Evolutionary conservation across 2,888 invertebrate species (phyloP).

Genomic region (Lasioglossum villosulum): DNA sequence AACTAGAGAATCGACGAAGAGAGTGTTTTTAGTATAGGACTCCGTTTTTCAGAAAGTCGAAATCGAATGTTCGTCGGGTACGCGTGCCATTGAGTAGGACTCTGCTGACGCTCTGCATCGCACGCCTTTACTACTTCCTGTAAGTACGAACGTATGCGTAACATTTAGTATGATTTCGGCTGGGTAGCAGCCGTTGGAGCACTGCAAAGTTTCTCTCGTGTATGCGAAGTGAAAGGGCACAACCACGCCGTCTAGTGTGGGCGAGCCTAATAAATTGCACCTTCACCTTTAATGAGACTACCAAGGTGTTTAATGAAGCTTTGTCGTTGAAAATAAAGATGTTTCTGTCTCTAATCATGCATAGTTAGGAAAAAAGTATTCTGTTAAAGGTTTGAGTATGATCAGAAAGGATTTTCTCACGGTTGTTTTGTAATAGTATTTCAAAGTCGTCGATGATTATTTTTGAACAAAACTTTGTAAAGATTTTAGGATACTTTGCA

Average conservation of each 20-base stretch:
- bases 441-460: neutral
- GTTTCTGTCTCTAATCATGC: neutral
- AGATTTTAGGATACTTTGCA: neutral
- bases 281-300: neutral
- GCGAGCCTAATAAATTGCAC: neutral
- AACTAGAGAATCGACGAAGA: neutral
- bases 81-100: neutral
- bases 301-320: neutral
- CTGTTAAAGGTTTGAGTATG: neutral
- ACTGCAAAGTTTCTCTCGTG: neutral
- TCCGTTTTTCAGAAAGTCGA: neutral
- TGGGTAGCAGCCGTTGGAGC: neutral
- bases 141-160: neutral
- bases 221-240: neutral
- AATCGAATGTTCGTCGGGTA: neutral
- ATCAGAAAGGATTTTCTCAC: neutral
- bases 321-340: neutral
- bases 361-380: neutral
- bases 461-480: neutral
- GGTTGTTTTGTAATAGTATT: neutral
- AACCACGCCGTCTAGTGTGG: neutral
- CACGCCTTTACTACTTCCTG: neutral
- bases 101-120: neutral
- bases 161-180: conserved; percentile 1
- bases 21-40: neutral